Conservation (phyloP, 2,797 vertebrate genomes). For the Onychomys torridus region DNA sequence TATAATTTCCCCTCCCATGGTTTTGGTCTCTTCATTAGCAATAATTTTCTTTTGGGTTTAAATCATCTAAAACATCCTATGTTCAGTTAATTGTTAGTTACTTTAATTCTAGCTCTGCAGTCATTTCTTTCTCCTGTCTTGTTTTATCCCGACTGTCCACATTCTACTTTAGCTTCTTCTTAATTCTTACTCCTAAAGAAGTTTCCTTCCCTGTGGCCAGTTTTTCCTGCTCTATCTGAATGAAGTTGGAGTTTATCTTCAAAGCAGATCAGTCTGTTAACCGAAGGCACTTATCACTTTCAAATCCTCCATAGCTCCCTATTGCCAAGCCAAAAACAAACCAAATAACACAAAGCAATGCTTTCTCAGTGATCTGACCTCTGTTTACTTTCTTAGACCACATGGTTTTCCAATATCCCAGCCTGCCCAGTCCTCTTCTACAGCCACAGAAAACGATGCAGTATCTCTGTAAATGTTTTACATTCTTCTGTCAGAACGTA, state of each 20-base stretch:
- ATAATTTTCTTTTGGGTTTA: constrained; percentile 6
- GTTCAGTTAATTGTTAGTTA: constrained; percentile 16
- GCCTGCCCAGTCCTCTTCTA: not conserved
- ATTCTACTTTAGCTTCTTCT: constrained; percentile 29
- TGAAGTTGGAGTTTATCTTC: constrained; percentile 23
- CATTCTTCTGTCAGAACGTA: not conserved
- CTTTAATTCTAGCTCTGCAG: not conserved
- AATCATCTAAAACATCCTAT: constrained; percentile 23
- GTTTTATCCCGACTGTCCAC: not conserved
- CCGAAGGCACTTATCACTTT: constrained; percentile 24
- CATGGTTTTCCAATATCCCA: not conserved
- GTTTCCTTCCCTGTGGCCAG: not conserved
- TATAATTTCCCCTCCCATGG: not conserved
- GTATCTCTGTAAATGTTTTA: not conserved
- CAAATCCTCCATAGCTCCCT: not conserved
- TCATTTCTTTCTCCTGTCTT: not conserved
- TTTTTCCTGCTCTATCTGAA: constrained; percentile 27
- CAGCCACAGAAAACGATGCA: constrained; percentile 1
- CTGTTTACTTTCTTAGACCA: constrained; percentile 28
- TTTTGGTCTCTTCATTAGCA: not conserved
- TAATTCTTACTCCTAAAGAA: constrained; percentile 35
- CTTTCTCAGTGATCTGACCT: not conserved
- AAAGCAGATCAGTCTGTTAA: not conserved
- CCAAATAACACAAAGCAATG: constrained; percentile 37
- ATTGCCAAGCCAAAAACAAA: constrained; percentile 43